Evolutionary conservation across 2,113 vertebrate species (phyloP), one percentile per base, ranked within the genome.

Genomic region (Oreamnos americanus): DNA sequence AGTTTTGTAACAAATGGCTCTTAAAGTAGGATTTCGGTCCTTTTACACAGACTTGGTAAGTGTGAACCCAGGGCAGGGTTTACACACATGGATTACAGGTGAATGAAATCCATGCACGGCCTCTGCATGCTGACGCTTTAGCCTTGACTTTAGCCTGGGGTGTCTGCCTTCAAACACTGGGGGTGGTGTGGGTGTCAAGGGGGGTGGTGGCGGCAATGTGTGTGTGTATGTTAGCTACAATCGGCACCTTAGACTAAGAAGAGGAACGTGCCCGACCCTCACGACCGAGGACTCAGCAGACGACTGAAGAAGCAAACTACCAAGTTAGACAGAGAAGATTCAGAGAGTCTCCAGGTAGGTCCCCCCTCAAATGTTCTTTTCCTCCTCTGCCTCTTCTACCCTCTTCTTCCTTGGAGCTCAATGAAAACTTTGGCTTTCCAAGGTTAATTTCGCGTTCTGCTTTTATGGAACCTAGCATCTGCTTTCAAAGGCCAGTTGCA

Each of bases 1-100:
- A 96, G 90, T 98, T 97, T 98, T 51, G 33, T 96, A 95, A 97
- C 43, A 95, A 49, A 67, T 90, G 83, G 64, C 51, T 98, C 91
- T 89, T 97, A 97, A 97, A 67, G 87, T 93, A 67, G 96, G 91
- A 93, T 97, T 91, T 93, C 97, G 97, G 98, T 97, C 85, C 87
- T n/a, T 60, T 97, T 90, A 81, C 94, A 43, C 25, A 90, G 92
- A 96, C 11, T 30, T 87, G 39, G 71, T 94, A 84, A 97, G 93
- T 97, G 93, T 33, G 95, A 96, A 96, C 43, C 84, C 0, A 97
- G 90, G 25, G 30, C 95, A 81, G 0, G 21, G 5, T 58, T 58
- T 28, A 12, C 57, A 58, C 5, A 25, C 57, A 1, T 5, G 57
- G 57, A 5, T 58, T 26, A 58, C 25, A 26, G 57, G 57, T 12